Base-by-base conservation (phyloP, 1,140 invertebrate species). In the Cataglyphis hispanica region DNA sequence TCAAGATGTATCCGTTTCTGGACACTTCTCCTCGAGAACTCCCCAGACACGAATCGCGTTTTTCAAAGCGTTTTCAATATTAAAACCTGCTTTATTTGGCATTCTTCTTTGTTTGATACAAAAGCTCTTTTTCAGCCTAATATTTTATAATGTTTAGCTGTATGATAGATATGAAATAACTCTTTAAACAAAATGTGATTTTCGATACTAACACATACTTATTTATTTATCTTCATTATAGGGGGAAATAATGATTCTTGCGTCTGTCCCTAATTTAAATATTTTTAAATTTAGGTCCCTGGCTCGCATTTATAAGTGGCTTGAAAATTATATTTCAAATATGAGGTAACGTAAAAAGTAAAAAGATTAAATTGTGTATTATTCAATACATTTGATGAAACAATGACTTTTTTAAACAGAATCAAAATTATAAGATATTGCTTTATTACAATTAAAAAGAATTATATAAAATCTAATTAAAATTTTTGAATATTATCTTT, bases 1-100 rank as follows among this genome's bases (percentile, higher is more conserved):
- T 83, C 53, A 74, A 83, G 78, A 83, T 72, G 67, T 83, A 50
- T 72, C 67, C 78, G 53, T 83, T 74, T 2, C 53, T 74, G n/a
- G 67, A 74, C 53, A 61, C 37, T 83, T 74, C 34, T 60, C 6
- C 22, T 81, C 67, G 53, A 83, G 78, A 43, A 60, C 19, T 58
- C 37, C 72, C 6, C 37, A 83, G 13, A 74, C 16, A n/a, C 34
- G 50, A 58, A 72, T 63, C 34, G 27, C 7, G 16, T 76, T 66
- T 53, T 66, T 46, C 7, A 25, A 19, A 50, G 27, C 7, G 16
- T 61, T 66, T 53, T 66, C 22, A 19, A 25, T 25, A 50, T 37
- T 22, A 60, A 53, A 34, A 64, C 1, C 25, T 25, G 19, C n/a
- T 61, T 22, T 50, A 66, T 37, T 63, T 6, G 13, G 1, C 58